Conservation (phyloP, 2,888 invertebrate genomes). For the Chelonus formosanus region DNA sequence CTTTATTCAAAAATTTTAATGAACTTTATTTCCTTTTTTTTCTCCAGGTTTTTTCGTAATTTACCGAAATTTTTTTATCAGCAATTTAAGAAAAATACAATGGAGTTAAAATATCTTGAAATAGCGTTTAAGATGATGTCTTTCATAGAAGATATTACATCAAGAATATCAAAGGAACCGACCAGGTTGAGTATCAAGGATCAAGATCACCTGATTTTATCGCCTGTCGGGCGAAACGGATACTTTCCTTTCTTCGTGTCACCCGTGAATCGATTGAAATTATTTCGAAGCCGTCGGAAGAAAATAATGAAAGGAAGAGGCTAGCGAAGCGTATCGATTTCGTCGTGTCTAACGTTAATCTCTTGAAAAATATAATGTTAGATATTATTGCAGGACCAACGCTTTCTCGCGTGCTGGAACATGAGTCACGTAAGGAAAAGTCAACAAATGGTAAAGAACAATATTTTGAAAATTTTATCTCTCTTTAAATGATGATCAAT, state of each 20-base stretch:
- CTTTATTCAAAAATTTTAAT: too few species aligned
- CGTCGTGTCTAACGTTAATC: not conserved
- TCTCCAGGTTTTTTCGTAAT: too few species aligned
- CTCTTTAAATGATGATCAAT: too few species aligned
- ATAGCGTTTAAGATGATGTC: too few species aligned
- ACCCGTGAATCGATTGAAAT: slow-evolving; percentile 12
- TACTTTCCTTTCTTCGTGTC: slow-evolving; percentile 41
- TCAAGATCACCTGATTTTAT: slow-evolving; percentile 42
- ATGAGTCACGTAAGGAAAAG: slow-evolving; percentile 24
- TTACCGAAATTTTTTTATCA: too few species aligned
- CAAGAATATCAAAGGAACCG: slow-evolving; percentile 33
- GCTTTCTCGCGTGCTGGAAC: slow-evolving; percentile 19
- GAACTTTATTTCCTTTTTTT: too few species aligned
- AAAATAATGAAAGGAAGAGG: not conserved
- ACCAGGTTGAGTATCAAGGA: slow-evolving; percentile 33
- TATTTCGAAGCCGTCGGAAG: slow-evolving; percentile 9
- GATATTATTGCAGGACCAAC: slow-evolving; percentile 18
- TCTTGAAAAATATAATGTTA: slow-evolving; percentile 1
- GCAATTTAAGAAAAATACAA: too few species aligned
- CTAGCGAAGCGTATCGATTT: slow-evolving; percentile 1
- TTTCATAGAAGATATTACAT: not conserved
- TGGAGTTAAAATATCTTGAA: too few species aligned
- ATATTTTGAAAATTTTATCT: too few species aligned
- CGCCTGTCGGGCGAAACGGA: slow-evolving; percentile 44
- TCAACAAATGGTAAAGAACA: not conserved